Conservation (phyloP, 2,888 invertebrate species). For the Micoletzkya japonica region DNA sequence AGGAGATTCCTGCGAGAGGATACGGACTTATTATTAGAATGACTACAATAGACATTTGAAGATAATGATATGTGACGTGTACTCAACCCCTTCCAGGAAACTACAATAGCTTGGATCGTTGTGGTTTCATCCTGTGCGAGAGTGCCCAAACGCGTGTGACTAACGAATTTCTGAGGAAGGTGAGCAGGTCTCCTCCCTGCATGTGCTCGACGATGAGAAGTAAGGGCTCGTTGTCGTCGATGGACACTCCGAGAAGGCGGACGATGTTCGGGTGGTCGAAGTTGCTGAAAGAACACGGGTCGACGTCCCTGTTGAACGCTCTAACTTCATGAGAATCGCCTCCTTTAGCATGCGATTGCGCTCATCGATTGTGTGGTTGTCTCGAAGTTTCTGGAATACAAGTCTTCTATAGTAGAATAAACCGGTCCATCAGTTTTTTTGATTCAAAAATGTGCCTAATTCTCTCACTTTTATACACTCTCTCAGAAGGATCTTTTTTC, state of each 20-base stretch:
- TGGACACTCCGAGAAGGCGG: conserved; percentile 86
- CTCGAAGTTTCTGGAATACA: conserved; percentile 77
- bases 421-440: no score
- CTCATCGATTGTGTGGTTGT: conserved; percentile 81
- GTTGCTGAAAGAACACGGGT: conserved; percentile 70
- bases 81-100: no score
- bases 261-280: conserved; percentile 95
- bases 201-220: conserved; percentile 94
- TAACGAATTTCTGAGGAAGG: conserved; percentile 76
- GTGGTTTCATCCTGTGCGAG: no score
- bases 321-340: conserved; percentile 83
- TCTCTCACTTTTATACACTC: no score
- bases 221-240: conserved; percentile 80
- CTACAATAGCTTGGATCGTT: no score
- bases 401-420: no score
- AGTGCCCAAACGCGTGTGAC: neutral
- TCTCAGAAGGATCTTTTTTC: no score
- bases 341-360: conserved; percentile 92
- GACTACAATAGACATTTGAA: no score
- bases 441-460: no score
- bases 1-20: no score
- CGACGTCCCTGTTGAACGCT: neutral
- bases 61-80: no score
- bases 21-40: no score
- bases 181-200: conserved; percentile 92